Base-by-base conservation (phyloP, 1,140 invertebrate species). In the Aphelenchoides fujianensis region DNA sequence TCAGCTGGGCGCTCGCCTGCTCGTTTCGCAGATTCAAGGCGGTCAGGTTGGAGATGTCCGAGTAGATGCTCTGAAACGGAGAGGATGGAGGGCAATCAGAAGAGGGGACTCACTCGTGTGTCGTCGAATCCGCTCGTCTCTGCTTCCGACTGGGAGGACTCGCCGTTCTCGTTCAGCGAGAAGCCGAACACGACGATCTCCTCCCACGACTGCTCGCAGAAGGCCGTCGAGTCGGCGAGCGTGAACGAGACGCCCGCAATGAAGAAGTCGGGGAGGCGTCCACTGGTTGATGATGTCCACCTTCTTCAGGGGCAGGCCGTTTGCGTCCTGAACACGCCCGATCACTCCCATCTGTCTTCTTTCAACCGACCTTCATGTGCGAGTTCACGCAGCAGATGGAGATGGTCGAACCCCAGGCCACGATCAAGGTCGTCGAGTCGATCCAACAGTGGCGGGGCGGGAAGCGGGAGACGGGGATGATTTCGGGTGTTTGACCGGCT, bases 381-480 rank as follows among this genome's bases (percentile, higher is more conserved):
- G 68, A n/a, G 2, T 59, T 19, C 19, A 70, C 41, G 23, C 7
- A 12, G 2, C 75, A 55, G 5, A 79, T 41, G 3, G 69, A 71
- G 36, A 82, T 61, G 9, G 77, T 77, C 53, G 75, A 77, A 16
- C 77, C 81, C 81, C 81, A 82, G n/a, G 77, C 82, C 63, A 82
- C 75, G 1, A 72, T 75, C 23, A 82, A 53, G 9, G 68, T 81
- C 9, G 61, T 27, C 1, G 70, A 64, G 37, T 82, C 68, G 30
- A 82, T 41, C 81, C 80, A 82, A 37, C 28, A 57, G 48, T 81
- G 79, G 16, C 64, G 30, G 2, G 79, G 77, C 3, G 74, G 76
- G 30, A 73, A 79, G 2, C 71, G 61, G 16, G 77, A 79, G 30
- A 35, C 54, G 12, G 70, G 61, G 52, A 79, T 41, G 36, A 32